These are phyloP conservation scores for Neoarius graeffei DNA, from an alignment of 2,113 vertebrate genomes.

Conservation along the genomic window DNA sequence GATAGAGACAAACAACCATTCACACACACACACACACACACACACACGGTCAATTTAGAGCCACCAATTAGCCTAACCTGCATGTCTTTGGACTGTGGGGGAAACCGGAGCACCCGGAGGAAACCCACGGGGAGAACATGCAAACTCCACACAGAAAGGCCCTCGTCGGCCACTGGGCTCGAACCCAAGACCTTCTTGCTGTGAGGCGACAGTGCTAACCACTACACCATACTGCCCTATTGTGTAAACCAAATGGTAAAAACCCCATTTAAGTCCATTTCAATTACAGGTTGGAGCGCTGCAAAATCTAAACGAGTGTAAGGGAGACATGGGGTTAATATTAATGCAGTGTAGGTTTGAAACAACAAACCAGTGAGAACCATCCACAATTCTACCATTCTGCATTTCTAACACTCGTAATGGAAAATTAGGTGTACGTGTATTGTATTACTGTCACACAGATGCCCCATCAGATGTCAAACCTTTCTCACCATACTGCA, in stretches of 20 bases:
- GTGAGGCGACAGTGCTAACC: too few species aligned
- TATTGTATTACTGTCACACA: background rate
- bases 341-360: background rate
- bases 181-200: too few species aligned
- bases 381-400: background rate
- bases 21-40: too few species aligned
- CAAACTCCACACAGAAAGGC: too few species aligned
- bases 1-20: too few species aligned
- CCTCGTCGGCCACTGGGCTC: too few species aligned
- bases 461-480: background rate
- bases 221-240: too few species aligned
- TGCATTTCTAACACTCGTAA: background rate
- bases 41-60: too few species aligned
- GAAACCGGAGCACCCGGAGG: too few species aligned
- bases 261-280: background rate
- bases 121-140: too few species aligned
- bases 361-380: background rate
- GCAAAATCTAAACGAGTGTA: background rate
- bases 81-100: too few species aligned
- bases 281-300: background rate
- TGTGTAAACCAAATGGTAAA: background rate
- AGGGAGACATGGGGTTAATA: background rate
- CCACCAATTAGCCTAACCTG: too few species aligned
- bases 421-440: background rate
- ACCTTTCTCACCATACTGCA: background rate